Evolutionary conservation across 2,797 vertebrate species (phyloP).

Genomic region (Sciaenops ocellatus): DNA sequence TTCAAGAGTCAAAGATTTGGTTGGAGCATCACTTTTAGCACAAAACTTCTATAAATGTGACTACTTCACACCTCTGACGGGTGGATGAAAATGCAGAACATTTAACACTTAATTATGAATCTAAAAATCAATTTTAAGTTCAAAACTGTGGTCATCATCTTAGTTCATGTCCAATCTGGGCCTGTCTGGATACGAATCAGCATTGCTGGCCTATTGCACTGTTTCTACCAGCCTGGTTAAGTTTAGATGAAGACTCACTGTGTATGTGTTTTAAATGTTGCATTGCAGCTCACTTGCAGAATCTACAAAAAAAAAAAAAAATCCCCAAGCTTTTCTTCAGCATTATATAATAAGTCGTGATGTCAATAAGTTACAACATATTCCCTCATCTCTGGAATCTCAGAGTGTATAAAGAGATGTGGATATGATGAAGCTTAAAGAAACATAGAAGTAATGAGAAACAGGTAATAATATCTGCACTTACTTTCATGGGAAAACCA

Average conservation of each 20-base stretch:
- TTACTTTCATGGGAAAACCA: neutral
- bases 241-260: slow-evolving; percentile 9
- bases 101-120: neutral
- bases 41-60: neutral
- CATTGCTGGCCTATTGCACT: slow-evolving; percentile 11
- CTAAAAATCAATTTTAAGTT: neutral
- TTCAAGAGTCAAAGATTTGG: neutral
- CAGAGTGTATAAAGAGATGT: neutral
- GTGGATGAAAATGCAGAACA: neutral
- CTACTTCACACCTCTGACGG: neutral
- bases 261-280: slow-evolving; percentile 11
- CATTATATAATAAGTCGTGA: neutral
- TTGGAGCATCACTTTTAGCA: neutral
- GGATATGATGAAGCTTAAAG: neutral
- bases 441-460: neutral
- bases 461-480: neutral
- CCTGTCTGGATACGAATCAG: slow-evolving; percentile 7
- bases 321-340: neutral
- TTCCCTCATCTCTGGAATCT: neutral
- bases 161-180: slow-evolving; percentile 1
- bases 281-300: slow-evolving; percentile 1
- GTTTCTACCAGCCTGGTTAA: neutral
- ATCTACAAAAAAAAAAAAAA: slow-evolving; percentile 12
- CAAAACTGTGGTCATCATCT: neutral
- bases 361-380: slow-evolving; percentile 1